Evolutionary conservation across 2,113 vertebrate species (phyloP), one percentile per base, ranked within the genome.

Genomic region (Hoplias malabaricus): DNA sequence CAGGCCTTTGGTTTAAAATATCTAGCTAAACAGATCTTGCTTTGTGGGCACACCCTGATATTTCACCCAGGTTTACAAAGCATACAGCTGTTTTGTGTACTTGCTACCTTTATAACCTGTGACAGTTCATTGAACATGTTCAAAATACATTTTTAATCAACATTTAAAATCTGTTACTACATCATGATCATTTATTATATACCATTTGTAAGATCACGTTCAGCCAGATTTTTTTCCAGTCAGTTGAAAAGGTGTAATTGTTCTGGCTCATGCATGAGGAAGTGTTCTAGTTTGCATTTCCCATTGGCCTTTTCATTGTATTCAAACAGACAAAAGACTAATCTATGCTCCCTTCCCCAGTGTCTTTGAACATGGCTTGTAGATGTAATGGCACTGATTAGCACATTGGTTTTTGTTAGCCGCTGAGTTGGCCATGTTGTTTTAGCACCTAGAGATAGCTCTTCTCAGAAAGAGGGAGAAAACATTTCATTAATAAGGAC

Each of bases 321-420:
- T 53, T 69, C n/a, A 63, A n/a, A 63, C 1, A 23, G 43, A 68
- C 70, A 79, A 68, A 68, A 19, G 33, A 21, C 25, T 23, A 33
- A 29, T 31, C 56, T 21, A 63, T 57, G 50, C 27, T 63, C 31
- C n/a, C 12, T 34, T 57, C 19, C 56, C 29, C 50, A 54, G 34
- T 56, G 34, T 40, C 27, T 13, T 38, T 68, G 10, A 3, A 3
- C n/a, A 19, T 40, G 16, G 38, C 19, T 50, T 14, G 56, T 25
- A 13, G 9, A 59, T 70, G 8, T 19, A 25, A 14, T 2, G 56
- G 31, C 2, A 7, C 29, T 16, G 46, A n/a, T 7, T 48, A 5
- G 6, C 16, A 42, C 38, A 19, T 33, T 42, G 21, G 50, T 21
- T n/a, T 21, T 21, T 46, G 16, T 62, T 11, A 25, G 27, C 19